Conservation (phyloP, 2,888 invertebrate genomes). For the Notodonta dromedarius region DNA sequence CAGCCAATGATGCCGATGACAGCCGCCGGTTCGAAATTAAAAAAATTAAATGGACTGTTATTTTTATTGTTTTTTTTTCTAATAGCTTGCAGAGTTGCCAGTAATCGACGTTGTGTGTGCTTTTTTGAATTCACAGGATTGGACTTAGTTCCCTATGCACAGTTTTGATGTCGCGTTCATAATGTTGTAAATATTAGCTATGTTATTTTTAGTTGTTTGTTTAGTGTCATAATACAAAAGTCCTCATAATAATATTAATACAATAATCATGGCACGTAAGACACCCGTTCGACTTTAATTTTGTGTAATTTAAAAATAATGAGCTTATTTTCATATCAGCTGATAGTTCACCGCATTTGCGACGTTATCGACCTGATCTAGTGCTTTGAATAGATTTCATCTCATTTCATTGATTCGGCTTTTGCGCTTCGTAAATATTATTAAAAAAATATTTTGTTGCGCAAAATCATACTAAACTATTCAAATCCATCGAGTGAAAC, state of each 20-base stretch:
- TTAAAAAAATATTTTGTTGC: no score
- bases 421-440: background rate
- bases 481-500: no score
- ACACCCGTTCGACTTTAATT: background rate
- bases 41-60: conserved; percentile 59
- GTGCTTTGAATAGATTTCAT: background rate
- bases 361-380: background rate
- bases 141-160: conserved; percentile 31
- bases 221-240: conserved; percentile 9
- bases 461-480: background rate
- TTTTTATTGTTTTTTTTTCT: conserved; percentile 45
- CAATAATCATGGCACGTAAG: background rate
- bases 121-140: conserved; percentile 33
- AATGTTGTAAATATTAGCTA: conserved; percentile 33
- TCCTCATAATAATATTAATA: background rate
- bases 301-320: background rate
- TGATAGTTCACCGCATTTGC: background rate
- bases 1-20: conserved; percentile 75
- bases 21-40: conserved; percentile 75
- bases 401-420: background rate
- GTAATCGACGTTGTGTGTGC: conserved; percentile 39
- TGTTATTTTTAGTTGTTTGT: conserved; percentile 21
- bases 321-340: background rate
- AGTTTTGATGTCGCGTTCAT: conserved; percentile 32
- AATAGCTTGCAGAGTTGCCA: conserved; percentile 43